Conservation (phyloP, 2,113 vertebrate genomes). For the Caretta caretta region DNA sequence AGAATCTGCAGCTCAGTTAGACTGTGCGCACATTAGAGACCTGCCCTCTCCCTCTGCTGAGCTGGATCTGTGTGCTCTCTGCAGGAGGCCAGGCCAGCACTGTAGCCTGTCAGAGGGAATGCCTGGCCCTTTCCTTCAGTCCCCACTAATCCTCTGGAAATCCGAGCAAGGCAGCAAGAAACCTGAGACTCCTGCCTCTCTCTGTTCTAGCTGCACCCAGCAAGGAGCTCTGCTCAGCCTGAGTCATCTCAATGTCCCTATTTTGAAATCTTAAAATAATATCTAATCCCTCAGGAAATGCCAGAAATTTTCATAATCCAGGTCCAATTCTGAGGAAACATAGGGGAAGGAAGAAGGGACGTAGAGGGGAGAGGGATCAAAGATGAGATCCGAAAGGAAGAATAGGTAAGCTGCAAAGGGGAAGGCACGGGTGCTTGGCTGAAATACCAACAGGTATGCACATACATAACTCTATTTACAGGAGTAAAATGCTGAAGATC, state of each 20-base stretch:
- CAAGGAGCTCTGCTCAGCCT: neutral
- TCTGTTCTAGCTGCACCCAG: neutral
- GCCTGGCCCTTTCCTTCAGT: neutral
- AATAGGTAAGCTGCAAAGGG: neutral
- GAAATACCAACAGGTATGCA: neutral
- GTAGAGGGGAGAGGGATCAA: neutral
- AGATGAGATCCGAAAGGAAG: neutral
- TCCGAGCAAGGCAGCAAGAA: conserved; percentile 26
- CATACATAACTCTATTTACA: neutral
- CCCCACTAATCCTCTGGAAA: conserved; percentile 23
- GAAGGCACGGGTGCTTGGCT: neutral
- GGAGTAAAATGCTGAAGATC: neutral
- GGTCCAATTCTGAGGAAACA: neutral
- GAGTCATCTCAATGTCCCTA: conserved; percentile 22
- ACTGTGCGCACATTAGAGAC: neutral
- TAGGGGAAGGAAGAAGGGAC: neutral
- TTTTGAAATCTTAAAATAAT: conserved; percentile 51
- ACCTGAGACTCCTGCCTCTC: conserved; percentile 51
- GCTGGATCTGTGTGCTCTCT: neutral
- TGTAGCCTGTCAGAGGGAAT: neutral
- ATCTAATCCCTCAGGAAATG: neutral
- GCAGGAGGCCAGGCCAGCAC: neutral
- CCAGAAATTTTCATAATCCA: neutral
- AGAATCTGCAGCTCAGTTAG: neutral
- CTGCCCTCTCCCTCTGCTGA: neutral